phyloP scores from a whole-genome alignment of 2,888 invertebrate genomes.

The Phaonia tiefii region DNA sequence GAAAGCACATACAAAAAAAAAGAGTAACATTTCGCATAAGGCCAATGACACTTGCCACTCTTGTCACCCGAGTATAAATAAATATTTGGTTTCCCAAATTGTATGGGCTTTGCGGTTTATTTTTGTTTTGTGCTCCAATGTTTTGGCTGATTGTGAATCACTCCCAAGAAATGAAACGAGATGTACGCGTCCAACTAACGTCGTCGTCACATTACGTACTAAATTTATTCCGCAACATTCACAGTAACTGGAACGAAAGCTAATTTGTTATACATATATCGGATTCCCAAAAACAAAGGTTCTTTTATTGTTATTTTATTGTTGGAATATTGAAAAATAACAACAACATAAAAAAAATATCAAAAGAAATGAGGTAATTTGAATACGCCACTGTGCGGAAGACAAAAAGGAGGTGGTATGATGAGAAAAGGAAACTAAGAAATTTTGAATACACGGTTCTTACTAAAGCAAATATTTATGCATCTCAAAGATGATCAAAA shows the following conservation, averaged over 20 bases:
- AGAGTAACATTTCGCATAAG: constrained; percentile 42
- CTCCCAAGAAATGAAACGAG: not conserved
- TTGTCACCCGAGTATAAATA: not conserved
- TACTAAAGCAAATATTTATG: no score
- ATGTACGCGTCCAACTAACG: not conserved
- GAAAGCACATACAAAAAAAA: no score
- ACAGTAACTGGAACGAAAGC: no score
- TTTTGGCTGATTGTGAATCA: constrained; percentile 10
- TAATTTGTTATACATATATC: no score
- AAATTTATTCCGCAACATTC: no score
- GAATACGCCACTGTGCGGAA: constrained; percentile 26
- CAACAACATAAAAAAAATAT: not conserved
- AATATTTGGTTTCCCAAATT: not conserved
- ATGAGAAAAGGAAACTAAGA: not conserved
- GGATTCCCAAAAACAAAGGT: not conserved
- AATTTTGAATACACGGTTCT: no score
- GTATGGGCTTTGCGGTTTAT: not conserved
- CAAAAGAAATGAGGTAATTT: constrained; percentile 7
- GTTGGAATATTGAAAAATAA: not conserved
- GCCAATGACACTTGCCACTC: constrained; percentile 51
- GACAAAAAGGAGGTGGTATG: not conserved
- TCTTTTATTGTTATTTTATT: not conserved
- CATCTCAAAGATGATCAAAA: no score
- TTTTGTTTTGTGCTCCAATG: not conserved
- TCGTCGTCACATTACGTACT: no score